A percentile compares a stretch with the other conserved stretches of the same genome.
These are phyloP conservation scores for Nebria ingens DNA, from an alignment of 1,140 invertebrate species.

Conservation along the genomic window DNA sequence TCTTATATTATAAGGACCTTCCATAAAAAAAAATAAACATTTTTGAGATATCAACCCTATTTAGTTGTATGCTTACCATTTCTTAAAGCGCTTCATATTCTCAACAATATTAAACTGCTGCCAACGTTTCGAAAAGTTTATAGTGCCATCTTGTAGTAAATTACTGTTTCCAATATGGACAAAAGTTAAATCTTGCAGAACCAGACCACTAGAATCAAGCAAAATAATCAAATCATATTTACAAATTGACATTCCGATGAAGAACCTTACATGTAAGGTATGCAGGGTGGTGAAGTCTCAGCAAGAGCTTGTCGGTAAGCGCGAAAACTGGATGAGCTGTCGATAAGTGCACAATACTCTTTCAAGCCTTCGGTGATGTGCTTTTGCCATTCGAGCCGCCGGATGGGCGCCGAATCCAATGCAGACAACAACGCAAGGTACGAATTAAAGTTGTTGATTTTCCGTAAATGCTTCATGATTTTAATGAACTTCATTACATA, in stretches of 20 bases:
- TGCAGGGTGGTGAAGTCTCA: constrained; percentile 92
- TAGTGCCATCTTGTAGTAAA: constrained; percentile 71
- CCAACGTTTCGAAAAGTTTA: constrained; percentile 97
- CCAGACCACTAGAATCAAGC: constrained; percentile 70
- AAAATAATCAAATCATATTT: constrained; percentile 9
- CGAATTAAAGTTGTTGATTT: constrained; percentile 98
- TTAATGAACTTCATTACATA: constrained; percentile 96
- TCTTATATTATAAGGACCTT: too few species aligned
- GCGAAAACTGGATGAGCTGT: constrained; percentile 90
- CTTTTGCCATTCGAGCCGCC: constrained; percentile 90
- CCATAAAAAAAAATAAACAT: too few species aligned
- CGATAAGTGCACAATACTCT: constrained; percentile 91
- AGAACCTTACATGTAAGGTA: constrained; percentile 88
- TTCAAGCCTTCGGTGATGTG: constrained; percentile 85
- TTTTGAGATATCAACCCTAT: constrained; percentile 9
- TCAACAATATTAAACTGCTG: constrained; percentile 97
- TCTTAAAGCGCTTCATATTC: constrained; percentile 94
- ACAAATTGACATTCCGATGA: background rate
- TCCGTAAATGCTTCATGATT: constrained; percentile 94
- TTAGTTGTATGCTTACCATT: constrained; percentile 55
- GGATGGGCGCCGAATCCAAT: constrained; percentile 90
- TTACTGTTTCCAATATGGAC: constrained; percentile 96
- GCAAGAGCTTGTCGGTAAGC: constrained; percentile 88
- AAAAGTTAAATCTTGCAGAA: constrained; percentile 97
- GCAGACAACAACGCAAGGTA: constrained; percentile 94